These are phyloP conservation scores for Haplochromis vanheusdeni DNA, from an alignment of 2,113 vertebrate genomes.

Conservation along the genomic window DNA sequence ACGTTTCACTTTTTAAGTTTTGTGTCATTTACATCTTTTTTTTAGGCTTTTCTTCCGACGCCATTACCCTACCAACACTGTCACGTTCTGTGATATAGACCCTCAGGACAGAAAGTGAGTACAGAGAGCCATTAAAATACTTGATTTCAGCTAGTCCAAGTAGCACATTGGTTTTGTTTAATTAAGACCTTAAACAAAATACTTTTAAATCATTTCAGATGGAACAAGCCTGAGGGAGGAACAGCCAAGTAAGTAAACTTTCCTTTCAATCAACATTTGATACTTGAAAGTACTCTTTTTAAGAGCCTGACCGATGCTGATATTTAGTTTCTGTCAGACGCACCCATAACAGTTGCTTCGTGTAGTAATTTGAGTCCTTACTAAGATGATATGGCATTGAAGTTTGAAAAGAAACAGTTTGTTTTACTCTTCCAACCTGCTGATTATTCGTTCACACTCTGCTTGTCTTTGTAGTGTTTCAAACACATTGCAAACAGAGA, in stretches of 20 bases:
- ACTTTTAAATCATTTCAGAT: constrained; percentile 58
- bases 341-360: background rate
- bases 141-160: background rate
- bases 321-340: background rate
- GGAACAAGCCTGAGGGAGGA: constrained; percentile 80
- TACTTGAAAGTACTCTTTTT: fast-evolving
- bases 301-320: background rate
- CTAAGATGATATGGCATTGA: background rate
- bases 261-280: background rate
- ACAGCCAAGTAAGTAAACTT: constrained; percentile 76
- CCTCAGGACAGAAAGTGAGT: constrained; percentile 97
- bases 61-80: constrained; percentile 89
- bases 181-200: background rate
- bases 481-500: background rate
- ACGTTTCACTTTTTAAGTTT: background rate
- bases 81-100: constrained; percentile 94
- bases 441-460: background rate
- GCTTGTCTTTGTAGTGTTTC: background rate
- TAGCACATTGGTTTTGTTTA: background rate
- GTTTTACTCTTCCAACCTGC: background rate
- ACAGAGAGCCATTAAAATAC: background rate
- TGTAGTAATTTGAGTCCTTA: background rate
- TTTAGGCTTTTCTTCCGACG: constrained; percentile 91
- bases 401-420: background rate
- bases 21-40: background rate